Evolutionary conservation across 37 sponge, comb jelly and placozoan genomes (phyloP).

Genomic region (Mnemiopsis leidyi): DNA sequence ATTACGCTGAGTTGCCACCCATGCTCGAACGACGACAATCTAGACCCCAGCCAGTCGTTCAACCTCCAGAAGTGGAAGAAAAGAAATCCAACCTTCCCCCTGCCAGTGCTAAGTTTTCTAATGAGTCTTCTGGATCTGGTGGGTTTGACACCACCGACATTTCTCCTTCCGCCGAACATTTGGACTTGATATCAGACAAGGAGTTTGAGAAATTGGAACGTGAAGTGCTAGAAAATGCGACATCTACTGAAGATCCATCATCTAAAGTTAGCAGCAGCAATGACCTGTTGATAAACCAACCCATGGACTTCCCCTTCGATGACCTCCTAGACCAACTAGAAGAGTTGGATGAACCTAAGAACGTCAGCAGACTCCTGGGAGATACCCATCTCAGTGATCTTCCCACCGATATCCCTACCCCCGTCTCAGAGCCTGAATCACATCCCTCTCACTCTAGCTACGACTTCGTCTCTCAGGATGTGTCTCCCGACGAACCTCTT

Average conservation of each 20-base stretch:
- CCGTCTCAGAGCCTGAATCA: not conserved
- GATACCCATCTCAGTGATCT: not conserved
- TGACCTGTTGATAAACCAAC: not conserved
- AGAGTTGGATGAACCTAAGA: conserved; percentile 8
- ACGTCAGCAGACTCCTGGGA: not conserved
- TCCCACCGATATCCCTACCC: not conserved
- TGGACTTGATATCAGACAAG: conserved; percentile 9
- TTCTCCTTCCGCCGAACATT: not conserved
- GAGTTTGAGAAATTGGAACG: conserved; percentile 23
- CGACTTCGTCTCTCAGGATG: not conserved
- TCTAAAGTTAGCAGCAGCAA: conserved; percentile 11
- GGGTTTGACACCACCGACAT: not conserved
- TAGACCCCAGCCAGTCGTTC: not conserved
- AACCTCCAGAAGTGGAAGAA: not conserved
- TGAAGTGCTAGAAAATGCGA: not conserved
- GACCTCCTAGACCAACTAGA: conserved; percentile 16
- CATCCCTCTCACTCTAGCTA: conserved; percentile 1
- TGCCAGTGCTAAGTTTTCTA: not conserved
- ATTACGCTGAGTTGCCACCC: not conserved
- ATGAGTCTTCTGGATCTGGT: not conserved
- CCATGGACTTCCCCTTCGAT: conserved; percentile 48
- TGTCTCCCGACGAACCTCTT: not conserved
- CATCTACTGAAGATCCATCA: not conserved
- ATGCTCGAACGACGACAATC: not conserved
- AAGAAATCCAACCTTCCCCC: not conserved